phyloP scores from a whole-genome alignment of 1,140 invertebrate genomes.

The Drosophila athabasca region DNA sequence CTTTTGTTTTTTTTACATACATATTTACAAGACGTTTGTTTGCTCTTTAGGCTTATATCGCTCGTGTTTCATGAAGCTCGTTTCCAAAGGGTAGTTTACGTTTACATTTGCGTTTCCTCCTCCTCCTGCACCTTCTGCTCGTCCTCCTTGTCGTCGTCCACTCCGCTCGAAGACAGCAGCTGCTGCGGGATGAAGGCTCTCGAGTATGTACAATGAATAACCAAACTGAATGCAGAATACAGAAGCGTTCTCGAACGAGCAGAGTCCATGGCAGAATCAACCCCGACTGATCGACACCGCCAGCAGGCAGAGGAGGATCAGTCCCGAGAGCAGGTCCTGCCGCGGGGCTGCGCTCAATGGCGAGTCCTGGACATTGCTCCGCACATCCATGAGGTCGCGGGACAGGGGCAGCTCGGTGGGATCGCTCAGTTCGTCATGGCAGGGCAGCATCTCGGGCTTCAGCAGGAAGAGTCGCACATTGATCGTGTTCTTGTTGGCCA shows the following conservation, averaged over 20 bases:
- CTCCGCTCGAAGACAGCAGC: too few relatives aligned
- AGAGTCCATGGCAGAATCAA: slow-evolving; percentile 30
- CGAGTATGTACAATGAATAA: slow-evolving; percentile 49
- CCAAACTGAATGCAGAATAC: slow-evolving; percentile 15
- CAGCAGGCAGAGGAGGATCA: slow-evolving; percentile 16
- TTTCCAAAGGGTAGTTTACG: slow-evolving; percentile 53
- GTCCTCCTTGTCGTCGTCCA: neutral
- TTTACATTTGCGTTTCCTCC: neutral
- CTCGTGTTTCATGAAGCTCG: slow-evolving; percentile 60
- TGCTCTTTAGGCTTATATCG: slow-evolving; percentile 1
- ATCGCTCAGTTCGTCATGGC: slow-evolving; percentile 86
- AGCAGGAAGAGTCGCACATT: slow-evolving; percentile 86
- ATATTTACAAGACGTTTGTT: slow-evolving; percentile 22
- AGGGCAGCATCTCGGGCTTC: slow-evolving; percentile 87
- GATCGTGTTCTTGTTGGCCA: slow-evolving; percentile 67
- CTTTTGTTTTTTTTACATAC: slow-evolving; percentile 10
- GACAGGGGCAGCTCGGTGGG: slow-evolving; percentile 86
- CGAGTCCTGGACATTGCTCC: slow-evolving; percentile 70
- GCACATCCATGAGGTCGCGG: slow-evolving; percentile 83
- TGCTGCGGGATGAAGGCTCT: neutral
- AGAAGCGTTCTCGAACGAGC: neutral
- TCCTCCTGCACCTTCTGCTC: neutral
- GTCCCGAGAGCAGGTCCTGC: neutral
- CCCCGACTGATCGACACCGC: slow-evolving; percentile 42
- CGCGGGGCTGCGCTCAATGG: slow-evolving; percentile 24